phyloP scores from a whole-genome alignment of 1,140 invertebrate species.

The Pentalonia nigronervosa region DNA sequence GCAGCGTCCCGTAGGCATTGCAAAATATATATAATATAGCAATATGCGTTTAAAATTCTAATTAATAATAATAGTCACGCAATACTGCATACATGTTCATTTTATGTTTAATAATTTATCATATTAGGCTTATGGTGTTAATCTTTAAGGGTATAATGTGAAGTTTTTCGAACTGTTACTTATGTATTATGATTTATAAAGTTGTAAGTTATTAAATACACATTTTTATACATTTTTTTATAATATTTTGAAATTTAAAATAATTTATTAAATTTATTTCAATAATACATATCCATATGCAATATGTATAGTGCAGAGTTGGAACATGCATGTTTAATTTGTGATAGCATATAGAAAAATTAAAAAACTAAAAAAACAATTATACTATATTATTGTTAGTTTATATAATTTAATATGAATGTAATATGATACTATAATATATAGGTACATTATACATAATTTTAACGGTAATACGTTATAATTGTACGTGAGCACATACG shows the following conservation, averaged over 20 bases:
- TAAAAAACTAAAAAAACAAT: background rate
- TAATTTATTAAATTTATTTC: background rate
- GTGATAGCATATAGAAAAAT: background rate
- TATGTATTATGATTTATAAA: background rate
- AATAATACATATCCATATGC: background rate
- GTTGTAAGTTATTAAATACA: background rate
- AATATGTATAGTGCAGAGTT: background rate
- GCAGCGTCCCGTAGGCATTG: no score
- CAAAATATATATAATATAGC: background rate
- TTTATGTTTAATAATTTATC: background rate
- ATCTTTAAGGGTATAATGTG: background rate
- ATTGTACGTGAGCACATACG: background rate
- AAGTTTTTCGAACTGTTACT: background rate
- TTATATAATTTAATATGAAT: background rate
- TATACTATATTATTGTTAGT: background rate
- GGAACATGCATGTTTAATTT: background rate
- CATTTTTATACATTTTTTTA: background rate
- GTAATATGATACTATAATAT: background rate
- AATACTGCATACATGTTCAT: no score
- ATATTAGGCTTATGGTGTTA: background rate
- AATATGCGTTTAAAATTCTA: background rate
- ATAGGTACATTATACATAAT: background rate
- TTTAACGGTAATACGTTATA: background rate
- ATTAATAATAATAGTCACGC: background rate
- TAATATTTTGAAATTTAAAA: background rate